These are phyloP conservation scores for Tridacna crocea DNA, from an alignment of 2,888 invertebrate genomes.

Conservation along the genomic window DNA sequence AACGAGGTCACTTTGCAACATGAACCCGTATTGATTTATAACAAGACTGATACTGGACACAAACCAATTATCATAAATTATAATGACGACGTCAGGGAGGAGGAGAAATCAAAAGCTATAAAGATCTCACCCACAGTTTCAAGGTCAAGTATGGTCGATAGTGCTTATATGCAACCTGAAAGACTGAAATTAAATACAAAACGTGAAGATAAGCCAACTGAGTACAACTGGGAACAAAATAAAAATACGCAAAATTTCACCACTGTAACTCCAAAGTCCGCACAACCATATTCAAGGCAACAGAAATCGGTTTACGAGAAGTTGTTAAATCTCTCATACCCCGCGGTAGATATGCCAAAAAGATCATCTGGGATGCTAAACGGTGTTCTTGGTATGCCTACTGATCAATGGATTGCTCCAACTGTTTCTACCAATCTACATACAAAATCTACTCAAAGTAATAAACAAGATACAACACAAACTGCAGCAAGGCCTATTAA, in stretches of 20 bases:
- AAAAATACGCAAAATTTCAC: background rate
- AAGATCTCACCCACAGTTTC: background rate
- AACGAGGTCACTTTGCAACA: background rate
- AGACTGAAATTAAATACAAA: background rate
- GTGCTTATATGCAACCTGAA: slow-evolving; percentile 20
- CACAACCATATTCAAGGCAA: background rate
- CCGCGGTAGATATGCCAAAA: background rate
- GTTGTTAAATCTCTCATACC: background rate
- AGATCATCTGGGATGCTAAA: background rate
- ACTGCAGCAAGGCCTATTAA: background rate
- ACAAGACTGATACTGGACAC: background rate
- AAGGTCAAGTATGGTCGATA: background rate
- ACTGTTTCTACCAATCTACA: slow-evolving; percentile 13
- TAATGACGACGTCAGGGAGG: background rate
- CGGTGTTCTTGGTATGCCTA: background rate
- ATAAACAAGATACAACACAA: background rate
- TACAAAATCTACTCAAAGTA: background rate
- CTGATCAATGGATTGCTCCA: slow-evolving; percentile 19
- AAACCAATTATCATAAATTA: background rate
- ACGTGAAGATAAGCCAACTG: background rate
- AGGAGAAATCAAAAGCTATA: too few relatives aligned
- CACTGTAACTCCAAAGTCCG: background rate
- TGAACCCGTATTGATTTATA: slow-evolving; percentile 12
- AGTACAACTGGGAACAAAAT: background rate
- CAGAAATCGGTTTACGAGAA: background rate